Conservation (phyloP, 2,113 vertebrate genomes). For the Xenopus laevis region DNA sequence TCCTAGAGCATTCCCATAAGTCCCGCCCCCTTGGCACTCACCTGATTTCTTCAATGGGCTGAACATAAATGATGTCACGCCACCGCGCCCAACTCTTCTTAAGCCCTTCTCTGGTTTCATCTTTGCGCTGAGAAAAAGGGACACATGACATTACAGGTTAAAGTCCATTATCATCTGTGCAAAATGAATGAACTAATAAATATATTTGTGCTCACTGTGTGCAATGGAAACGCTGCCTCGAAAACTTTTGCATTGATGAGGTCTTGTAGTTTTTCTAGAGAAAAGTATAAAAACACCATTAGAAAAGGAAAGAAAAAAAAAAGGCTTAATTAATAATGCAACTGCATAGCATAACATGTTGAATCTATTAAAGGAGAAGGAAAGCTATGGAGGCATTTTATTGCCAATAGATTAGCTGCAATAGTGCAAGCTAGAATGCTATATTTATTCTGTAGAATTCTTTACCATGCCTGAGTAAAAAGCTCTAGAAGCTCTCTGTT, state of each 20-base stretch:
- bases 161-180: background rate
- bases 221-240: slow-evolving; percentile 78
- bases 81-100: slow-evolving; percentile 71
- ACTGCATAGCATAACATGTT: too few species aligned
- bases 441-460: too few species aligned
- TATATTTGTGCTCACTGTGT: slow-evolving; percentile 68
- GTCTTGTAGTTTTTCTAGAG: slow-evolving; percentile 23
- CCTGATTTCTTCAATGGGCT: slow-evolving; percentile 72
- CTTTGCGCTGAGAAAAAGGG: slow-evolving; percentile 49
- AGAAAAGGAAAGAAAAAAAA: too few species aligned
- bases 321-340: too few species aligned
- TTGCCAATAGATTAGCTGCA: too few species aligned
- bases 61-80: slow-evolving; percentile 54
- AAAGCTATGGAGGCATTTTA: too few species aligned
- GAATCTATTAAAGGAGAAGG: too few species aligned
- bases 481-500: too few species aligned
- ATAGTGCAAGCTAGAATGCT: too few species aligned
- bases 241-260: slow-evolving; percentile 72
- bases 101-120: slow-evolving; percentile 54
- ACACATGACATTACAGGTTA: background rate
- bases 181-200: background rate
- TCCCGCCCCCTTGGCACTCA: slow-evolving; percentile 47
- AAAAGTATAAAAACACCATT: background rate
- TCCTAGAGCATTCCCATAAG: background rate
- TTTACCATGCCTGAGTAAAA: too few species aligned